Evolutionary conservation across 35 echinoderm and acorn worm species (phyloP).

Genomic region (Ophioderma brevispina): DNA sequence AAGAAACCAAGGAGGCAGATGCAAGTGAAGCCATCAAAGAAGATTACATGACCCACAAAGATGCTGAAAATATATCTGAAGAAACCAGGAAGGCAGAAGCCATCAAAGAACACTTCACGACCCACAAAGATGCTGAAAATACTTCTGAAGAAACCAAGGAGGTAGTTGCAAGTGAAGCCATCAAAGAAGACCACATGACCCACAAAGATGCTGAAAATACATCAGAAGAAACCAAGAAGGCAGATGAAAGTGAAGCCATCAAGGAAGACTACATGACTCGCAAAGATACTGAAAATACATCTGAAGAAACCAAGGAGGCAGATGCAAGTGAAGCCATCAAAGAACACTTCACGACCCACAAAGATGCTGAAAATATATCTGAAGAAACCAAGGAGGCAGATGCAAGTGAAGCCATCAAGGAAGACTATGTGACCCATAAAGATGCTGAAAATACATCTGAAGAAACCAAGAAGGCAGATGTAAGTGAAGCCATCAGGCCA

Average conservation of each 20-base stretch:
- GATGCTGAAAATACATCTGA: neutral
- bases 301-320: neutral
- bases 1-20: neutral
- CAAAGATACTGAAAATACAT: neutral
- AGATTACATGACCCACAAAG: neutral
- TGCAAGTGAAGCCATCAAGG: neutral
- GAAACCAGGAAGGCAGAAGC: neutral
- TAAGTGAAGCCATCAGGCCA: neutral
- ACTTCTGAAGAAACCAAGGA: neutral
- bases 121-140: neutral
- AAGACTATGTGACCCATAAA: neutral
- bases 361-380: neutral
- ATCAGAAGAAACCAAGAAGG: too few species aligned
- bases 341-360: neutral
- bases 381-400: neutral
- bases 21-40: neutral
- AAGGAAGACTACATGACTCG: too few species aligned
- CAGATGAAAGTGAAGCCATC: too few species aligned
- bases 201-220: too few species aligned
- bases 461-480: neutral
- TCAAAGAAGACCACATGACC: neutral
- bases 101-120: neutral
- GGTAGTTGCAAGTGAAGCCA: neutral
- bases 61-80: neutral
- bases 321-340: neutral